Evolutionary conservation across 2,797 vertebrate genomes (phyloP), one percentile per base, ranked within the genome.

Genomic region (Melanotaenia maccullochi): DNA sequence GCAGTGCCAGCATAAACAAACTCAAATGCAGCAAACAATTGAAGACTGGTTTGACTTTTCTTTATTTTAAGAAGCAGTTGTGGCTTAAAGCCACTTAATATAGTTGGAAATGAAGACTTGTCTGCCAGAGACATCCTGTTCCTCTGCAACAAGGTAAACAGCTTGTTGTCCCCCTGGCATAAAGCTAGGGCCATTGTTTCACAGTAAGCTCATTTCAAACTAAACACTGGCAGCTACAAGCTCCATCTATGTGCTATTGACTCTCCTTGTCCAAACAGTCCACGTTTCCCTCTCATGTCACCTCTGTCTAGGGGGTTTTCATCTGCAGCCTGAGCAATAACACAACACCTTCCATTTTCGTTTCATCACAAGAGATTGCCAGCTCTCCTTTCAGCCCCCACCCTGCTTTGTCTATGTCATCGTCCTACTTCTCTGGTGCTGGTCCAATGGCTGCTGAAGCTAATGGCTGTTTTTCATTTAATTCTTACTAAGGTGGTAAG

Each of bases 101-200:
- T 71, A 76, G 70, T 69, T 76, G 82, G 81, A 82, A 85, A 89
- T 86, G 66, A 86, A 81, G 40, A 68, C 25, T 44, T 20, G 9
- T 70, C 68, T 70, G 83, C 72, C 78, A 82, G 73, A 66, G 82
- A 68, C 81, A 83, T 85, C 75, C 73, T 79, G 68, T 85, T 89
- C 79, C 75, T 84, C 35, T 64, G 75, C 77, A 79, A 83, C 73
- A 85, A 84, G 62, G 82, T 87, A 88, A 89, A 90, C 84, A 85
- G 78, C 76, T 79, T 79, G 81, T 79, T 80, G 78, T 82, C 80
- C 83, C 78, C 33, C 73, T 71, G 85, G 88, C 85, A 81, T 66
- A 67, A 84, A 80, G 83, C 52, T 62, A 72, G 62, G 68, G 76
- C 68, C 54, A 70, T 54, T 82, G 80, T 80, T 88, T 84, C 78